Evolutionary conservation across 2,797 vertebrate species (phyloP).

Genomic region (Hoplostethus atlanticus): DNA sequence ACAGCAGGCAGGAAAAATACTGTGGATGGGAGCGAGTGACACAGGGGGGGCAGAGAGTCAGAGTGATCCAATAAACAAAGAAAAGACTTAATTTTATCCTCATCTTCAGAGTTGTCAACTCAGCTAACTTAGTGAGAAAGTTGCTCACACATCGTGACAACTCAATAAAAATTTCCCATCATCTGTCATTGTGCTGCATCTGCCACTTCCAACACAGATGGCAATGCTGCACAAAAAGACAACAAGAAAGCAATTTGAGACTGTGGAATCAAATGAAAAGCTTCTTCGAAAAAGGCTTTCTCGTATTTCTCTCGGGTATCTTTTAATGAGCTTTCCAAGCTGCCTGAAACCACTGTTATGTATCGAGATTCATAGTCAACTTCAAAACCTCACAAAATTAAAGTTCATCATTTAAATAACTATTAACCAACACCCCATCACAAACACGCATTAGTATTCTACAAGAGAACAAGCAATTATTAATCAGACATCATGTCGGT

Average conservation of each 20-base stretch:
- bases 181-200: slow-evolving; percentile 47
- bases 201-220: slow-evolving; percentile 60
- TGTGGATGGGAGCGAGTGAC: slow-evolving; percentile 55
- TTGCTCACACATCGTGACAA: slow-evolving; percentile 30
- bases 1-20: slow-evolving; percentile 89
- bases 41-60: slow-evolving; percentile 10
- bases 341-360: slow-evolving; percentile 11
- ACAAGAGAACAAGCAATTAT: neutral
- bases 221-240: slow-evolving; percentile 23
- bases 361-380: slow-evolving; percentile 10
- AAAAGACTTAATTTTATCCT: slow-evolving; percentile 13
- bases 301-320: slow-evolving; percentile 28
- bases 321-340: slow-evolving; percentile 5
- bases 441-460: slow-evolving; percentile 1
- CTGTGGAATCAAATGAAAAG: slow-evolving; percentile 15
- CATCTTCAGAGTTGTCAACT: slow-evolving; percentile 18
- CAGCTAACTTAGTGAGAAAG: slow-evolving; percentile 32
- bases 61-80: neutral
- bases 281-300: neutral
- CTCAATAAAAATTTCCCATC: slow-evolving; percentile 50
- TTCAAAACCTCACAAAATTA: slow-evolving; percentile 20
- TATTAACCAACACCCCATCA: neutral
- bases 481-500: slow-evolving; percentile 8
- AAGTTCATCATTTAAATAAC: neutral
- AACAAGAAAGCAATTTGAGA: slow-evolving; percentile 33